Percentiles rank a stretch among this genome's conserved stretches.
Conservation (phyloP, 2,113 vertebrate species). For the Microcebus murinus region DNA sequence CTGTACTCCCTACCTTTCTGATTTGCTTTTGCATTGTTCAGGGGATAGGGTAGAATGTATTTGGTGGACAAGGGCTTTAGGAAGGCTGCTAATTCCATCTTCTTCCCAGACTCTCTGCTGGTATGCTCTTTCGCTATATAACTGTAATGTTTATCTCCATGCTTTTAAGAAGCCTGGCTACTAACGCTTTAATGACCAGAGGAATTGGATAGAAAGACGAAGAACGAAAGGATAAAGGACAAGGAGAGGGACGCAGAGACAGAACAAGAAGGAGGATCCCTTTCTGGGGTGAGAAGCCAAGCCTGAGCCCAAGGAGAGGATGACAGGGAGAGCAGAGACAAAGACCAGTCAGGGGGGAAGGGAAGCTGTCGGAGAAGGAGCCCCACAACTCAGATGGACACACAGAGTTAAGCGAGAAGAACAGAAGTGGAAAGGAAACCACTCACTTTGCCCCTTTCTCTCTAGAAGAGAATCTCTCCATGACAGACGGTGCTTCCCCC, state of each 20-base stretch:
- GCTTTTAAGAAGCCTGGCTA: constrained; percentile 12
- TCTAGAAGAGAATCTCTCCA: background rate
- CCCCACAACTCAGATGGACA: background rate
- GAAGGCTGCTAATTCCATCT: constrained; percentile 8
- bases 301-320: constrained; percentile 27
- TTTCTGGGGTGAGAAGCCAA: background rate
- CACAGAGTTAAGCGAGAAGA: background rate
- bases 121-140: background rate
- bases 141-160: background rate
- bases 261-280: background rate
- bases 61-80: background rate
- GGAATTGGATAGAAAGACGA: background rate
- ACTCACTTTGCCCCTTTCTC: background rate
- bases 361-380: background rate
- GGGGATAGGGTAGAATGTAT: background rate
- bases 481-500: background rate
- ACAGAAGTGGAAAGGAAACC: background rate
- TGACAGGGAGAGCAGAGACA: background rate
- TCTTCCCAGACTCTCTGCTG: background rate
- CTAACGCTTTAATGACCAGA: background rate
- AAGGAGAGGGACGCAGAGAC: background rate
- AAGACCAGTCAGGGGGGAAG: background rate
- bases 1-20: background rate
- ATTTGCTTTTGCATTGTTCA: constrained; percentile 28
- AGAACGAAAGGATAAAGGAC: background rate